Conservation (phyloP, 2,113 vertebrate genomes). For the Haliaeetus leucogaster region DNA sequence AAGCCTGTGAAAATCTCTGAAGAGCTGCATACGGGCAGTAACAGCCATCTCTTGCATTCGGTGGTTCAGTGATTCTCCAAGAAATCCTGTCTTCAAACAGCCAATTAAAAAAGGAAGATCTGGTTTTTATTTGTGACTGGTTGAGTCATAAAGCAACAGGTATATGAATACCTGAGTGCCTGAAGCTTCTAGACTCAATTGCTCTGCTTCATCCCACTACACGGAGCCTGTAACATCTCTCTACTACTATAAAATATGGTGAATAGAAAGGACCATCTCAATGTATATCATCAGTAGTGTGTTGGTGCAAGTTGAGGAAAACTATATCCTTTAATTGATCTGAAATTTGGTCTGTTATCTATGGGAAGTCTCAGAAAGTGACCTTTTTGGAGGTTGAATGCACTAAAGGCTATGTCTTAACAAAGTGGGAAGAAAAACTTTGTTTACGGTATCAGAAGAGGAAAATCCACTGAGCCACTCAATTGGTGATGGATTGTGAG, state of each 20-base stretch:
- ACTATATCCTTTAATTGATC: neutral
- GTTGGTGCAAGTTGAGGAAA: neutral
- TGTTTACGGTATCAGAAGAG: neutral
- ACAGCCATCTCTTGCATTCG: neutral
- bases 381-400: neutral
- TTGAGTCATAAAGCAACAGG: neutral
- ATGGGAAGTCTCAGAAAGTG: neutral
- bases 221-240: neutral
- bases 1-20: neutral
- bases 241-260: neutral
- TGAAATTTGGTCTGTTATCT: neutral
- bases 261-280: neutral
- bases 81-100: neutral
- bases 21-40: neutral
- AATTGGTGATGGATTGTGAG: neutral
- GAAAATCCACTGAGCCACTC: neutral
- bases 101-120: neutral
- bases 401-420: neutral
- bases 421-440: neutral
- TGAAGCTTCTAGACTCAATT: neutral
- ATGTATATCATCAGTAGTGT: neutral
- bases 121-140: fast-evolving
- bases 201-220: neutral
- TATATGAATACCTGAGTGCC: neutral
- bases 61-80: neutral